These are phyloP conservation scores for Corythornis cristatus DNA, from an alignment of 2,113 vertebrate genomes.

Conservation along the genomic window DNA sequence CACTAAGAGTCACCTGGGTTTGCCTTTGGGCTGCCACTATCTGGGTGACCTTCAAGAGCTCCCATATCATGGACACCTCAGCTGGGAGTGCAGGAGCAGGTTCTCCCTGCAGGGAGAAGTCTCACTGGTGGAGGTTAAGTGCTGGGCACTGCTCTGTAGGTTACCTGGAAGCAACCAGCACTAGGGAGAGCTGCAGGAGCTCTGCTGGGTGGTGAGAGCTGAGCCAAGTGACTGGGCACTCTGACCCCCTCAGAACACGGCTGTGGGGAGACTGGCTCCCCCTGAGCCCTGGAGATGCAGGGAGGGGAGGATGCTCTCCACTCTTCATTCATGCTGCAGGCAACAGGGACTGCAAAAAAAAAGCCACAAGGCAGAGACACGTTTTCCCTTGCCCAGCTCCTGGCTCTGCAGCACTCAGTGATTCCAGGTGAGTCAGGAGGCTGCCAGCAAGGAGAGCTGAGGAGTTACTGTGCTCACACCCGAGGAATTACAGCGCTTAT, in stretches of 20 bases:
- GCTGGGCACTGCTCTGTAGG: not conserved
- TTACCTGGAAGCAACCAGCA: not conserved
- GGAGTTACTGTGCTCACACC: not conserved
- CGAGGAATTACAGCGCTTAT: not conserved
- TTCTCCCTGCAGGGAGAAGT: not conserved
- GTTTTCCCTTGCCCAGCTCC: not conserved
- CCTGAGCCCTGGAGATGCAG: not conserved
- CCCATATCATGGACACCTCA: not conserved
- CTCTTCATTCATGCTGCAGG: not conserved
- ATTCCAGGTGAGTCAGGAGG: not conserved
- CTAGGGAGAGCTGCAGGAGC: not conserved
- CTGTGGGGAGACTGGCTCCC: accelerated
- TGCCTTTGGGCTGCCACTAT: not conserved
- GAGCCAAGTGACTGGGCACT: not conserved
- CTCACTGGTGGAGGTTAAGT: not conserved
- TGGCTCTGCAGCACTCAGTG: not conserved
- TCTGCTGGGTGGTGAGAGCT: not conserved
- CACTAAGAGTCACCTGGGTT: not conserved
- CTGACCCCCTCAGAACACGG: not conserved
- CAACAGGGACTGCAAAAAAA: not conserved
- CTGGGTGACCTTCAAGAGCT: not conserved
- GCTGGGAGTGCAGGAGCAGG: not conserved
- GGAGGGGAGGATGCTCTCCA: not conserved
- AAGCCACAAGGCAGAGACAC: not conserved
- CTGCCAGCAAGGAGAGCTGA: not conserved